Base-by-base conservation (phyloP, 2,113 vertebrate genomes). In the Cochlearius cochlearius region DNA sequence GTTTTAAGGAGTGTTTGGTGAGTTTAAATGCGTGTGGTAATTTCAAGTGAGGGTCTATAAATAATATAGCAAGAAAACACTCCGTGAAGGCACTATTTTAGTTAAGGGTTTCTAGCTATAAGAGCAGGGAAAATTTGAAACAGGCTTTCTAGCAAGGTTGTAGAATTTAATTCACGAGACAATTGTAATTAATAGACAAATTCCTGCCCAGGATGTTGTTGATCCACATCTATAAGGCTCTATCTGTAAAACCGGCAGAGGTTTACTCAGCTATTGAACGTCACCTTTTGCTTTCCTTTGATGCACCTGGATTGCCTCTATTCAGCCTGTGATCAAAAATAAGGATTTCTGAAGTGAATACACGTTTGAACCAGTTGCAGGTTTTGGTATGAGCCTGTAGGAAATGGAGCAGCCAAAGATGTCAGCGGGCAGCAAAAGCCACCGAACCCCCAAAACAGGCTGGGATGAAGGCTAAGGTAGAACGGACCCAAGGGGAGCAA, bases 301-400 rank as follows among this genome's bases (percentile, higher is more conserved):
- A 23, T 15, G 43, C 55, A 11, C 52, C 60, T 80, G 32, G 29
- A 20, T 67, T 49, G 59, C 36, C 41, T 67, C 41, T 7, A 3
- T 25, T 69, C 38, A 52, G 15, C 39, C 53, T 27, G n/a, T 7
- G n/a, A 59, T 22, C 21, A 74, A 84, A 86, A 84, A 15, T 11
- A 45, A 88, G 20, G 15, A 11, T 86, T 76, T 71, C 41, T 67
- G 76, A n/a, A 58, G 84, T 2, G 18, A 80, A 53, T 9, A 34
- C 10, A 5, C 26, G 4, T 50, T 59, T 11, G n/a, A 84, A 79
- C 4, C 18, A 49, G 34, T 0, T 0, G 0, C 43, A 52, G 39
- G 52, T 43, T 82, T 90, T 66, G 64, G 38, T 27, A 8, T 6
- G 38, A 81, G 50, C 34, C 64, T 22, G 34, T 30, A 32, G 45